Base-by-base conservation (phyloP, 2,113 vertebrate species). In the Capreolus pygargus region DNA sequence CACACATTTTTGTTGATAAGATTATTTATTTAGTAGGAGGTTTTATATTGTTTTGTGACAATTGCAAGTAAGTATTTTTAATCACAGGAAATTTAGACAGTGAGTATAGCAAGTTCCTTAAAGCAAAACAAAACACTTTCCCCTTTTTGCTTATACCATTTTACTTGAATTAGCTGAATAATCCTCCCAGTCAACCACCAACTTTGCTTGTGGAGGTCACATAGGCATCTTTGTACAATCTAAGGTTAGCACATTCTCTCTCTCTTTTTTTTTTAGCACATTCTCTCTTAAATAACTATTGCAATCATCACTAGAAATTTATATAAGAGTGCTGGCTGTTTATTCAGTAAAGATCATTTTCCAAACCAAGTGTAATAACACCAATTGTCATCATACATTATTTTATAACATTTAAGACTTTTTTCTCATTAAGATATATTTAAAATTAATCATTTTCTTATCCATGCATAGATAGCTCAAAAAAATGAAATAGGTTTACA, bases 401-500 rank as follows among this genome's bases (percentile, higher is more conserved):
- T 81, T 93, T 70, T 30, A 82, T 84, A 84, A 94, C 4, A 89
- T 82, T 36, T 78, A 91, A 86, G 30, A 86, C 5, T 30, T 76
- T 74, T 58, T 86, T 30, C 39, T 94, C 23, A 28, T 25, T 25
- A 86, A 91, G 50, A 92, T 85, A 19, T 36, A 23, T 57, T 94
- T 95, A 86, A 95, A 95, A 86, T 86, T 64, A 67, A 93, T 36
- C 13, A n/a, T 83, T 94, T 89, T 89, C 54, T 87, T 78, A 54
- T 70, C 4, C 6, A 79, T 91, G 16, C 58, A 45, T 45, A 25
- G 12, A 7, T 55, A 86, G 27, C 54, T 95, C 14, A 95, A 91
- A 97, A 97, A 93, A 81, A 13, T 85, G n/a, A 90, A 96, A 84
- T 3, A 89, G 47, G 17, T 87, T 55, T 88, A 33, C 21, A 96